A percentile compares a stretch with the other conserved stretches of the same genome.
Evolutionary conservation across 64 coral and sea anemone genomes (phyloP).

Genomic region (Trachythela sp.): DNA sequence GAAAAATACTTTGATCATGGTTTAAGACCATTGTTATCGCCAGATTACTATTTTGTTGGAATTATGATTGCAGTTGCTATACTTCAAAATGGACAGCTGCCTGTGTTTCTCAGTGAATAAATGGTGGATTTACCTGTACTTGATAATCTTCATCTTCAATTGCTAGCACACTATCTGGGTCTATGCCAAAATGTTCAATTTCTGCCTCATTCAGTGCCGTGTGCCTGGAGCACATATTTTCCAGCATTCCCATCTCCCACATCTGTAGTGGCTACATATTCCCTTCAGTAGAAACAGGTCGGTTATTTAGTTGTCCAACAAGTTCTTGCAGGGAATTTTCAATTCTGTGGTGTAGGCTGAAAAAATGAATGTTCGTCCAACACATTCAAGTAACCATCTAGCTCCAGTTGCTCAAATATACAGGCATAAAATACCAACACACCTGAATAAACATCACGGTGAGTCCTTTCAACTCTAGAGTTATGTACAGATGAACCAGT

Average conservation of each 20-base stretch:
- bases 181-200: constrained; percentile 37
- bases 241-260: constrained; percentile 68
- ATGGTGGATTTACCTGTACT: constrained; percentile 39
- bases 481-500: constrained; percentile 53
- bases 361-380: constrained; percentile 68
- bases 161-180: constrained; percentile 48
- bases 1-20: constrained; percentile 68
- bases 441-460: constrained; percentile 47
- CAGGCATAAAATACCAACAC: constrained; percentile 58
- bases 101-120: constrained; percentile 1
- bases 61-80: constrained; percentile 2
- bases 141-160: constrained; percentile 66
- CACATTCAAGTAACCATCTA: constrained; percentile 46
- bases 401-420: constrained; percentile 74
- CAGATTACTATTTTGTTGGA: constrained; percentile 20
- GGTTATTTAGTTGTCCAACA: constrained; percentile 66
- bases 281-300: constrained; percentile 62
- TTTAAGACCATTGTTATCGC: constrained; percentile 10
- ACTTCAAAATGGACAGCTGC: constrained; percentile 13
- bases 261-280: constrained; percentile 62
- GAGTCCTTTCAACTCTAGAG: constrained; percentile 42
- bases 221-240: constrained; percentile 62
- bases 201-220: not conserved
- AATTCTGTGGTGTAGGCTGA: constrained; percentile 63
- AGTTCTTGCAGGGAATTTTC: constrained; percentile 63